Conservation (phyloP, 2,113 vertebrate genomes). For the Pollimyrus isidori region DNA sequence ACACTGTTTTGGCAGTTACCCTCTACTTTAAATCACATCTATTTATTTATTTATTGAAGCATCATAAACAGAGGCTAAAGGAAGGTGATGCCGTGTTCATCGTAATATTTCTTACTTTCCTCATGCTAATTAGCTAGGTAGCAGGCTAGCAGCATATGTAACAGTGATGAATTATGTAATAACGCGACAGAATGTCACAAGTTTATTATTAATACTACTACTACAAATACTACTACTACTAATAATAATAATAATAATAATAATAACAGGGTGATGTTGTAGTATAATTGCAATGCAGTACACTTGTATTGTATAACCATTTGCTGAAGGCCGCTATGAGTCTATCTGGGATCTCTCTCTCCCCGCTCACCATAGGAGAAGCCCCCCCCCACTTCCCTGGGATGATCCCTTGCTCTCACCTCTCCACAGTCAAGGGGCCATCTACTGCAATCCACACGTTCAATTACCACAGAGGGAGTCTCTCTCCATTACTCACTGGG, state of each 20-base stretch:
- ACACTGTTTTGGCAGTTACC: background rate
- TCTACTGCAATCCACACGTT: conserved; percentile 15
- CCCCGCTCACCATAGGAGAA: background rate
- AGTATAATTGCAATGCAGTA: background rate
- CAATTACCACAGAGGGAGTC: conserved; percentile 9
- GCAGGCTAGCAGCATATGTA: background rate
- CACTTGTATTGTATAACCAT: background rate
- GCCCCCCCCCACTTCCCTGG: too few relatives aligned
- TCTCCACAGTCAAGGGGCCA: conserved; percentile 8
- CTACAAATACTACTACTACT: too few relatives aligned
- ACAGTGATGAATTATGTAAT: too few relatives aligned
- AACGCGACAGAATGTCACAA: too few relatives aligned
- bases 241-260: background rate
- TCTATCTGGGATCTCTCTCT: background rate
- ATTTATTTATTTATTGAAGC: background rate
- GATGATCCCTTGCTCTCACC: background rate
- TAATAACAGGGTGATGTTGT: background rate
- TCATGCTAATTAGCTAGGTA: background rate
- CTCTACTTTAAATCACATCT: background rate
- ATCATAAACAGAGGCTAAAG: background rate
- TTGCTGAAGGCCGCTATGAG: background rate
- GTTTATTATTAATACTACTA: too few relatives aligned
- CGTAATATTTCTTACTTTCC: background rate
- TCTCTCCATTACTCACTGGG: conserved; percentile 13
- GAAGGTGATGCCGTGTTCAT: background rate